Percentiles rank a stretch among this genome's conserved stretches.
Conservation (phyloP, 2,113 vertebrate genomes). For the Anser cygnoides region DNA sequence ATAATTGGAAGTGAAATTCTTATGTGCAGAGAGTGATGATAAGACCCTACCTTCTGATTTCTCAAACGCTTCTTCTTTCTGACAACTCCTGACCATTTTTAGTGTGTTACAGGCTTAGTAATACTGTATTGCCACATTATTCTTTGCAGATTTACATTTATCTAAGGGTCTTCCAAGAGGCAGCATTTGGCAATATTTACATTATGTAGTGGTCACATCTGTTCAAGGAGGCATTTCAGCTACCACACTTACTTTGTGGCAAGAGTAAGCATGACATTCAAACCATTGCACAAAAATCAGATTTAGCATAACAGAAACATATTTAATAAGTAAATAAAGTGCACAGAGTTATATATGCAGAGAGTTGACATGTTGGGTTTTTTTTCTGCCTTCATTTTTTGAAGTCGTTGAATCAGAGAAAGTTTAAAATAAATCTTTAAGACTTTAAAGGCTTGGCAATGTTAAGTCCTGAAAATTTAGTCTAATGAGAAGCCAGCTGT, state of each 20-base stretch:
- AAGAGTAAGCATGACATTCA: background rate
- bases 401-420: background rate
- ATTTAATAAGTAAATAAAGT: background rate
- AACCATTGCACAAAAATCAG: background rate
- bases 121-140: background rate
- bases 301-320: background rate
- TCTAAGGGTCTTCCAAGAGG: background rate
- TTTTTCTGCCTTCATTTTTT: background rate
- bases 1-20: background rate
- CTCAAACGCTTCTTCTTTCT: background rate
- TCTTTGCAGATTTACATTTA: background rate
- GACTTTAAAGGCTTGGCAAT: background rate
- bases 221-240: background rate
- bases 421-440: constrained; percentile 6
- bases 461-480: background rate
- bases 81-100: background rate
- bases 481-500: constrained; percentile 16
- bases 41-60: background rate
- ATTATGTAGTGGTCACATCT: background rate
- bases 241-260: background rate
- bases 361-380: background rate
- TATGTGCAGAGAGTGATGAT: background rate
- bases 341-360: background rate
- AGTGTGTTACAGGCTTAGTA: background rate
- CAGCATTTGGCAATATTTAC: background rate